Evolutionary conservation across 2,888 invertebrate genomes (phyloP).

Genomic region (Eupeodes luniger): DNA sequence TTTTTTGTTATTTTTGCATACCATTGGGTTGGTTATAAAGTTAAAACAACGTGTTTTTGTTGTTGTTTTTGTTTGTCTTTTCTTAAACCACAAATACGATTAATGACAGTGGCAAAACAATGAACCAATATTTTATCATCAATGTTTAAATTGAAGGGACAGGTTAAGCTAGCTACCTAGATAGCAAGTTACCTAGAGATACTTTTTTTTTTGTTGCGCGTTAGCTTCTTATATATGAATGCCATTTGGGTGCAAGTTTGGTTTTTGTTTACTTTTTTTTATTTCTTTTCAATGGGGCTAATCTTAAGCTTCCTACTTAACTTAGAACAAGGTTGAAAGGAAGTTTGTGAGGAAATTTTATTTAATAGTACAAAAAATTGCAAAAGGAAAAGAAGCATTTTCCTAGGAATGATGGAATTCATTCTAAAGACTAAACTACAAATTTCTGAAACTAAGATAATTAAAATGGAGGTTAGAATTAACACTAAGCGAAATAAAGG

Average conservation of each 20-base stretch:
- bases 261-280: not conserved
- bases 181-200: too few relatives aligned
- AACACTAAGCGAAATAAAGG: too few relatives aligned
- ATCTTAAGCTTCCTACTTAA: not conserved
- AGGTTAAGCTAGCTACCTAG: conserved; percentile 44
- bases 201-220: conserved; percentile 37
- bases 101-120: conserved; percentile 76
- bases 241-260: conserved; percentile 44
- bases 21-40: conserved; percentile 16
- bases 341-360: not conserved
- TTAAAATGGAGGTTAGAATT: too few relatives aligned
- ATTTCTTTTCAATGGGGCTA: not conserved
- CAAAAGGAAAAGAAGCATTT: not conserved
- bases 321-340: not conserved
- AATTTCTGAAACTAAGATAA: too few relatives aligned
- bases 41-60: conserved; percentile 37
- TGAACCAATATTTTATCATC: conserved; percentile 79
- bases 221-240: conserved; percentile 39
- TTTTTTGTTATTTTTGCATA: not conserved
- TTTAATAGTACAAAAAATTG: not conserved
- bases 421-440: too few relatives aligned
- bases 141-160: conserved; percentile 74
- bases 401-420: too few relatives aligned
- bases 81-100: conserved; percentile 10
- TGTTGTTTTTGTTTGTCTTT: not conserved